Evolutionary conservation across 2,113 vertebrate species (phyloP).

Genomic region (Nasalis larvatus): DNA sequence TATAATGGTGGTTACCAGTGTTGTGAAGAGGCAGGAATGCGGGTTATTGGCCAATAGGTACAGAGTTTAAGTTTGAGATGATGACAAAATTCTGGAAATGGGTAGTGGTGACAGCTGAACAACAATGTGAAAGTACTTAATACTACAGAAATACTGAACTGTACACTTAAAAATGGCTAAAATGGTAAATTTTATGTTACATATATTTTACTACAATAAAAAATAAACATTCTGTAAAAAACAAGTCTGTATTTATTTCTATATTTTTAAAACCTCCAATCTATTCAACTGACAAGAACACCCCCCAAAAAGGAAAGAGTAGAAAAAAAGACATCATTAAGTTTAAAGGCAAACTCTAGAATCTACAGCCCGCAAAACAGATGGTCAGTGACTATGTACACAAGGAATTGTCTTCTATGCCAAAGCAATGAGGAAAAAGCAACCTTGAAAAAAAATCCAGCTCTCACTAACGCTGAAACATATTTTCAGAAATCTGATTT

Average conservation of each 20-base stretch:
- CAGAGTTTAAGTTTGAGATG: neutral
- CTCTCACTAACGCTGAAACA: slow-evolving; percentile 22
- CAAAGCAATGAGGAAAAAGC: slow-evolving; percentile 38
- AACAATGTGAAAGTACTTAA: neutral
- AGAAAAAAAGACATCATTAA: slow-evolving; percentile 20
- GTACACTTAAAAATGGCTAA: neutral
- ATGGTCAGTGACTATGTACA: slow-evolving; percentile 49
- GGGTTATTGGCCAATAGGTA: neutral
- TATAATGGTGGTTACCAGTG: neutral
- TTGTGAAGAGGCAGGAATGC: neutral
- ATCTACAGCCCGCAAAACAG: slow-evolving; percentile 52
- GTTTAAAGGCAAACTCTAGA: slow-evolving; percentile 55
- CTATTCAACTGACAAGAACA: neutral
- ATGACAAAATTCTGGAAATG: neutral
- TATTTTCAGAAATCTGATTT: slow-evolving; percentile 54
- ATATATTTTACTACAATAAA: slow-evolving; percentile 1
- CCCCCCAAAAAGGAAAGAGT: neutral
- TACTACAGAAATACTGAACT: neutral
- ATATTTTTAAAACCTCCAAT: neutral
- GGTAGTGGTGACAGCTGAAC: neutral
- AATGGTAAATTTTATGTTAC: neutral
- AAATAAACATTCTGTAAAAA: slow-evolving; percentile 25
- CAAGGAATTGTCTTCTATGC: slow-evolving; percentile 39
- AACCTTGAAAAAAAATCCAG: slow-evolving; percentile 13
- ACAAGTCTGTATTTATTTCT: neutral